Evolutionary conservation across 2,888 invertebrate genomes (phyloP).

Genomic region (Liposcelis brunnea): DNA sequence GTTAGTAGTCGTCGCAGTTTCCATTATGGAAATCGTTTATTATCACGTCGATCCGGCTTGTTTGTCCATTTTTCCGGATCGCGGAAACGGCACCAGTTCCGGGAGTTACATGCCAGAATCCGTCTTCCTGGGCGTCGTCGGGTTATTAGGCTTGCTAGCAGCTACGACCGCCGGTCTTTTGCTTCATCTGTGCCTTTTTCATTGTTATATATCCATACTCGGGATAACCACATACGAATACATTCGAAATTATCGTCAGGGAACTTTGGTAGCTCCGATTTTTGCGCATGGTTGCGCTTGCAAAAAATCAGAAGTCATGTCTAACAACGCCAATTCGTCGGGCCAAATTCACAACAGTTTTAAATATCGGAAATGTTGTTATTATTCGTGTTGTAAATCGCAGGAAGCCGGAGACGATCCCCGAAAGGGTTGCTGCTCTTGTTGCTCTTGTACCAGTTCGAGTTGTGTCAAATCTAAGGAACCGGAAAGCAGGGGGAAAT

Average conservation of each 20-base stretch:
- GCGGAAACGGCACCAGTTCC: too few relatives aligned
- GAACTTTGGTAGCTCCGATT: background rate
- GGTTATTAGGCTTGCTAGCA: constrained; percentile 49
- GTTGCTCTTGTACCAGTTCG: background rate
- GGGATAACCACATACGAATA: constrained; percentile 85
- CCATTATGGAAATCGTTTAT: constrained; percentile 45
- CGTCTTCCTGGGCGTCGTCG: constrained; percentile 38
- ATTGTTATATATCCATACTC: constrained; percentile 66
- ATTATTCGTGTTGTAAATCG: background rate
- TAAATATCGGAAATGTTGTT: too few relatives aligned
- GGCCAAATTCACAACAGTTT: too few relatives aligned
- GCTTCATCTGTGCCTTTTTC: constrained; percentile 72
- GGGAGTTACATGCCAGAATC: constrained; percentile 29
- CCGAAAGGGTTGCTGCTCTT: background rate
- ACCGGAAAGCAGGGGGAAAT: background rate
- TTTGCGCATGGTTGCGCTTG: background rate
- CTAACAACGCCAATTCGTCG: too few relatives aligned
- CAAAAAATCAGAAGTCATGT: background rate
- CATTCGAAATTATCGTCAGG: constrained; percentile 31
- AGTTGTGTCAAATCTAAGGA: too few relatives aligned
- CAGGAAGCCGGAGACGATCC: too few relatives aligned
- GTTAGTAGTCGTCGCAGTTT: constrained; percentile 47
- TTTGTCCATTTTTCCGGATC: constrained; percentile 21
- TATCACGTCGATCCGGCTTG: constrained; percentile 40
- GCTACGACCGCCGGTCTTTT: constrained; percentile 58